Base-by-base conservation (phyloP, 2,113 vertebrate genomes). In the Oxyura jamaicensis region DNA sequence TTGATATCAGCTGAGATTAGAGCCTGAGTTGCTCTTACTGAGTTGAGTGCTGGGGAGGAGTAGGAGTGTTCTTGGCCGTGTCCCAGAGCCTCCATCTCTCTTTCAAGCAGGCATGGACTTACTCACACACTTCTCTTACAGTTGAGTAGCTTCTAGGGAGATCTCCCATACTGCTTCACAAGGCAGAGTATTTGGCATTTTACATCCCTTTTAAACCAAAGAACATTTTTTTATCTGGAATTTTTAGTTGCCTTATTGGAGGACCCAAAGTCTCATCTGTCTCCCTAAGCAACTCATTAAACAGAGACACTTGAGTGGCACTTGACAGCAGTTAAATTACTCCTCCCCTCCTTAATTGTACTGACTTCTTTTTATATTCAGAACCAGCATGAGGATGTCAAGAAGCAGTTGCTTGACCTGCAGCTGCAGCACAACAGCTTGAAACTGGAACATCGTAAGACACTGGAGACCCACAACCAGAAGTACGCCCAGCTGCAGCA, bases 301-400 rank as follows among this genome's bases (percentile, higher is more conserved):
- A 31, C 31, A 58, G 42, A 33, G 39, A 53, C 35, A 23, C 46
- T 72, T 0, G 0, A 66, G 53, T 21, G 48, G 72, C 39, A 1
- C 35, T 39, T 60, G 33, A 31, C 20, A 65, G 17, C 1, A 19
- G 11, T 19, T 23, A 7, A 42, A 50, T 59, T 10, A 3, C 67
- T 65, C 16, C 15, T 48, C 55, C 59, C 19, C 44, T 73, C 59
- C 59, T 9, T 16, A 28, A 17, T 53, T 4, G 35, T 13, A 4
- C 23, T 48, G 52, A 67, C 48, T 63, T 15, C 6, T 35, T 2
- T 16, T 19, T 10, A 0, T 14, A 6, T 25, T 48, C 95, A 98
- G 98, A 98, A 98, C 79, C 98, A 98, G 79, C 97, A 98, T 1
- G 97, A 97, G 0, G 98, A 98, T 12, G 88, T 98, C 18, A 98